Base-by-base conservation (phyloP, 2,797 vertebrate species). In the Pseudomugil gertrudae region DNA sequence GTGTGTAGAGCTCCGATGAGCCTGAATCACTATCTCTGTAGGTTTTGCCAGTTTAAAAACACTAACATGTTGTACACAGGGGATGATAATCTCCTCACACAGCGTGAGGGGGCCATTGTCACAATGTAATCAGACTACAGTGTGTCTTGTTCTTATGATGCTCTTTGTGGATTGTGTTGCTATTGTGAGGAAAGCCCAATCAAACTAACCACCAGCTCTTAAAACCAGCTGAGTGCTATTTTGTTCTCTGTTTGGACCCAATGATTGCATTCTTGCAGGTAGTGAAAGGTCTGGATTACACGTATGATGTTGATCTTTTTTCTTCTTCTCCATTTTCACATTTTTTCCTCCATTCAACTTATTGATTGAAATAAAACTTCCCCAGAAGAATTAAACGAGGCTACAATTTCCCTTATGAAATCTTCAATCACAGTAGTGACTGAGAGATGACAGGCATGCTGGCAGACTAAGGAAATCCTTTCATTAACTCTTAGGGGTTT, bases 101-200 rank as follows among this genome's bases (percentile, higher is more conserved):
- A 36, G 35, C 27, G n/a, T 24, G 24, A 35, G 21, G n/a, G n/a
- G n/a, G 47, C 13, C 15, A 54, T 61, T 72, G 67, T 66, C 51
- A 72, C 54, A 55, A 50, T 35, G 61, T 52, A 72, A 80, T 86
- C 74, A 35, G 59, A 65, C 40, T 51, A 63, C 66, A 65, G 14
- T 59, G 45, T 33, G 48, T 51, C n/a, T 79, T 66, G 15, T 63
- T 74, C 32, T 69, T 30, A 29, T 57, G 45, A 40, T 61, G 52
- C 29, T 65, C 58, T 60, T 50, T 74, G 75, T 62, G 36, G 64
- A 51, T 51, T 4, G 3, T 56, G 63, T 72, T 80, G 83, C 81
- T 89, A 84, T 85, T 87, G 72, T 67, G 24, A 78, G 81, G 58
- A 59, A 66, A 63, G 51, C 61, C 65, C 61, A 78, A 66, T 29